Evolutionary conservation across 37 sponge, comb jelly and placozoan genomes (phyloP).

Genomic region (Beroe ovata): DNA sequence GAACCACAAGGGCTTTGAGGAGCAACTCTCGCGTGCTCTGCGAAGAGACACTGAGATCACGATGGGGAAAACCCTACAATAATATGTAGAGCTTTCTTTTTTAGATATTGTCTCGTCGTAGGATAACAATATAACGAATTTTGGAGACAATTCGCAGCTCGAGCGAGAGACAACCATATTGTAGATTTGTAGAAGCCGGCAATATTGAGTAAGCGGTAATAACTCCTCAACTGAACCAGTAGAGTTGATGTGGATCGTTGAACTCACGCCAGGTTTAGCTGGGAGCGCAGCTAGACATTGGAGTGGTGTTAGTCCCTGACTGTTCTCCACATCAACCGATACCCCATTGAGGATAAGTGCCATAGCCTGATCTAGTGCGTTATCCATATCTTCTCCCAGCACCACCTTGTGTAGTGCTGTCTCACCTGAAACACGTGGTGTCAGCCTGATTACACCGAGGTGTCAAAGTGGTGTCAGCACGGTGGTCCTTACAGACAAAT

Average conservation of each 20-base stretch:
- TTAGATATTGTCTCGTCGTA: no score
- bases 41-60: not conserved
- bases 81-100: no score
- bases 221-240: no score
- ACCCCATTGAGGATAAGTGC: constrained; percentile 26
- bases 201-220: no score
- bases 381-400: not conserved
- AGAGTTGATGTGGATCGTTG: no score
- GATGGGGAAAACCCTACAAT: not conserved
- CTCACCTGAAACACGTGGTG: constrained; percentile 30
- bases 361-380: not conserved
- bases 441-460: no score
- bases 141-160: no score
- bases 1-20: constrained; percentile 69
- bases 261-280: constrained; percentile 1
- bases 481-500: no score
- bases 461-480: no score
- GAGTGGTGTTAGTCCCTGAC: constrained; percentile 70
- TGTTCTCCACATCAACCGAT: not conserved
- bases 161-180: no score
- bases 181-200: no score
- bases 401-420: constrained; percentile 39
- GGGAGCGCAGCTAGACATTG: constrained; percentile 68
- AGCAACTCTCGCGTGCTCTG: constrained; percentile 52
- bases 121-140: no score